Conservation (phyloP, 2,113 vertebrate genomes). For the Piaya cayana region DNA sequence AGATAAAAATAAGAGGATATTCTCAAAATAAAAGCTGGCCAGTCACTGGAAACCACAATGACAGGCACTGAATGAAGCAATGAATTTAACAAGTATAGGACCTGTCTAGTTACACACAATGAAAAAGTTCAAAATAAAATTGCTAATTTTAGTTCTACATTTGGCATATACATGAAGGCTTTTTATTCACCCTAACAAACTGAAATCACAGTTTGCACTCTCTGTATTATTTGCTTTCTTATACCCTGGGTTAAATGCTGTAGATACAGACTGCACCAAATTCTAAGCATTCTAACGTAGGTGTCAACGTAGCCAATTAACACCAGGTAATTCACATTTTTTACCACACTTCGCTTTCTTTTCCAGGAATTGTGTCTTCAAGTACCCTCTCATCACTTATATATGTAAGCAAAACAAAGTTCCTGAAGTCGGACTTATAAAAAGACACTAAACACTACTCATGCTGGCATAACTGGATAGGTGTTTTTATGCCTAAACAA, state of each 20-base stretch:
- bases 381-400: neutral
- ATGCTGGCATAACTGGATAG: neutral
- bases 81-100: neutral
- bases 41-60: neutral
- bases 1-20: neutral
- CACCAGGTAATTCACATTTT: neutral
- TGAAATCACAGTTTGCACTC: neutral
- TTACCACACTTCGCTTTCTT: neutral
- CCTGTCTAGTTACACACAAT: neutral
- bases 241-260: neutral
- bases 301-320: neutral
- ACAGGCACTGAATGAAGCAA: neutral
- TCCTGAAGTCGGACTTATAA: neutral
- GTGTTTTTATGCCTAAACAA: neutral
- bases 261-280: neutral
- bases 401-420: neutral
- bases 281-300: neutral
- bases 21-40: constrained; percentile 7
- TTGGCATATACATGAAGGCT: neutral
- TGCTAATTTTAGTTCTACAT: neutral
- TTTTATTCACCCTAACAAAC: neutral
- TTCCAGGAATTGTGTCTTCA: neutral
- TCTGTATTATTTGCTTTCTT: neutral
- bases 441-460: neutral
- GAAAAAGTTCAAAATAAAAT: neutral